phyloP scores from a whole-genome alignment of 2,888 invertebrate genomes.

The Anodontia alba region DNA sequence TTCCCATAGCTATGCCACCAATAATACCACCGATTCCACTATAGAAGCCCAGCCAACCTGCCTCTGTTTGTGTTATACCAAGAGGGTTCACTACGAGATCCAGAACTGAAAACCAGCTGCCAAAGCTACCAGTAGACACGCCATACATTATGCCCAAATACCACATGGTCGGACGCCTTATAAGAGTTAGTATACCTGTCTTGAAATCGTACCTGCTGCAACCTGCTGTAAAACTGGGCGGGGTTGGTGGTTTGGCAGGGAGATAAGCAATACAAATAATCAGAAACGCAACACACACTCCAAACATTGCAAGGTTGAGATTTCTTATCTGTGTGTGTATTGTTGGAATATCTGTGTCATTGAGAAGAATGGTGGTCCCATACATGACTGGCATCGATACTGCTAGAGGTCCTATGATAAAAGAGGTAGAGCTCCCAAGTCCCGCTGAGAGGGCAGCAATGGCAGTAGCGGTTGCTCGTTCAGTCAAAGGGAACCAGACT shows the following conservation, averaged over 20 bases:
- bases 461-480: slow-evolving; percentile 53
- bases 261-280: background rate
- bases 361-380: background rate
- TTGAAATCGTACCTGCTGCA: background rate
- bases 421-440: slow-evolving; percentile 12
- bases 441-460: slow-evolving; percentile 34
- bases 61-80: slow-evolving; percentile 65
- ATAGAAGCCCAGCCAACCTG: slow-evolving; percentile 66
- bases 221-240: background rate
- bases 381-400: background rate
- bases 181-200: background rate
- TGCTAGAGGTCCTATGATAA: background rate
- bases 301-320: background rate
- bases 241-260: background rate
- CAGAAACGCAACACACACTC: background rate
- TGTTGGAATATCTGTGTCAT: background rate
- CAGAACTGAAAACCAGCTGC: slow-evolving; percentile 78
- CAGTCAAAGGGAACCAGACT: slow-evolving; percentile 38
- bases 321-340: background rate
- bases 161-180: slow-evolving; percentile 70
- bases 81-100: slow-evolving; percentile 76
- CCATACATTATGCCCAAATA: slow-evolving; percentile 72
- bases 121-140: slow-evolving; percentile 73
- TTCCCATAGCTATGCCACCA: slow-evolving; percentile 56
- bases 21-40: slow-evolving; percentile 51